phyloP scores from a whole-genome alignment of 2,113 vertebrate genomes.

The Ochotona curzoniae region DNA sequence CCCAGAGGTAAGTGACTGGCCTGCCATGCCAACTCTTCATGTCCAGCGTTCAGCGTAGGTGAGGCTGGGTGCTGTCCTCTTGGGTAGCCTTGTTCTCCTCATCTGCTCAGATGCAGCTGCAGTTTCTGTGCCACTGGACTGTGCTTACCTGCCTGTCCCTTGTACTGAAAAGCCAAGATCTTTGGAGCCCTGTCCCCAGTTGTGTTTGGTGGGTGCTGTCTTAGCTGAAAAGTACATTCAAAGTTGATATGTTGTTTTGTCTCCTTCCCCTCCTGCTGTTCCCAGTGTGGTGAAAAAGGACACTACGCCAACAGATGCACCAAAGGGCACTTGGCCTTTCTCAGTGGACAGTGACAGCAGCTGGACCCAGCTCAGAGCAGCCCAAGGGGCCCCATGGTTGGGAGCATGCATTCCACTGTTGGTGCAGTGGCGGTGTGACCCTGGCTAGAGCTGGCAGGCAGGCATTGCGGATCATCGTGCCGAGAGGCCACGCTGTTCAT shows the following conservation, averaged over 20 bases:
- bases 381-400: neutral
- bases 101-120: neutral
- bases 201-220: neutral
- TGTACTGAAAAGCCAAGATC: neutral
- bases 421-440: conserved; percentile 67
- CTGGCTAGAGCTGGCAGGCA: conserved; percentile 76
- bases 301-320: conserved; percentile 99
- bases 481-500: neutral
- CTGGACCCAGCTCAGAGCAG: conserved; percentile 70
- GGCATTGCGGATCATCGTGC: neutral
- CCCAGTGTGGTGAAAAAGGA: conserved; percentile 98
- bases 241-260: neutral
- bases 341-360: conserved; percentile 94
- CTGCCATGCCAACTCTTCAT: neutral
- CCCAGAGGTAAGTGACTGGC: conserved; percentile 74
- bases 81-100: neutral
- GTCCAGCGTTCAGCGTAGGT: neutral
- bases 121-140: neutral
- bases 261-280: conserved; percentile 53
- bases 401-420: conserved; percentile 74
- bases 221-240: conserved; percentile 37
- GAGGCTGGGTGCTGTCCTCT: neutral
- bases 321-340: conserved; percentile 98
- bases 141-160: neutral
- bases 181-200: neutral